These are phyloP conservation scores for Drosophila mimica DNA, from an alignment of 2,888 invertebrate genomes.

Conservation along the genomic window DNA sequence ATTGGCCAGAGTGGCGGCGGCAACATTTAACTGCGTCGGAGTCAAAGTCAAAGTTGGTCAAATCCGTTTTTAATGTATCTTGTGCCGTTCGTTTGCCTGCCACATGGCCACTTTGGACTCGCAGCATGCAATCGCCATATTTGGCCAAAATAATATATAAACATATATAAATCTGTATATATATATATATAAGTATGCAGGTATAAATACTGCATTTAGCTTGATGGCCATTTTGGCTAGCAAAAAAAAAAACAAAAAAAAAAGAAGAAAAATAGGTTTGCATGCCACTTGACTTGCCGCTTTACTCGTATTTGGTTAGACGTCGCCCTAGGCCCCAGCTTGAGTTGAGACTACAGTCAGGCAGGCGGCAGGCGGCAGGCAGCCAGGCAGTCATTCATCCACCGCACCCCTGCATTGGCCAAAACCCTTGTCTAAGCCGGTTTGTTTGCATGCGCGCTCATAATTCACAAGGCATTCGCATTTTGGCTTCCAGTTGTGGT, in stretches of 20 bases:
- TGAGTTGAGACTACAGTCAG: slow-evolving; percentile 19
- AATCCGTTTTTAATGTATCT: slow-evolving; percentile 53
- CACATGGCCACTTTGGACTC: slow-evolving; percentile 60
- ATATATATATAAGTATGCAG: background rate
- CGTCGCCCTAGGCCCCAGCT: slow-evolving; percentile 75
- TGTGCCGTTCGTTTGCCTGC: slow-evolving; percentile 62
- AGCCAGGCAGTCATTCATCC: background rate
- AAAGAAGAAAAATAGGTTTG: slow-evolving; percentile 57
- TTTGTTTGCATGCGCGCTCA: slow-evolving; percentile 75
- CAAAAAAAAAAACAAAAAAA: slow-evolving; percentile 1
- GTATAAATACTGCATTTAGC: slow-evolving; percentile 65
- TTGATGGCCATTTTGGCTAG: slow-evolving; percentile 65
- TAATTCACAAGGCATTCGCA: slow-evolving; percentile 76
- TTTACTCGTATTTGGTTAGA: slow-evolving; percentile 77
- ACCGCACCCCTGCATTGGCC: slow-evolving; percentile 17
- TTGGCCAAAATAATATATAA: slow-evolving; percentile 67
- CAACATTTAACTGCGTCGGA: slow-evolving; percentile 57
- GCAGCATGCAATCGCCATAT: slow-evolving; percentile 80
- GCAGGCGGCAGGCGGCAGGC: background rate
- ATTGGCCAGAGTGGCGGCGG: slow-evolving; percentile 64
- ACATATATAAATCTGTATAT: background rate
- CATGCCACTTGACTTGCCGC: slow-evolving; percentile 80
- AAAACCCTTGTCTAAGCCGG: slow-evolving; percentile 64
- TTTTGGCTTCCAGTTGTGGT: slow-evolving; percentile 50
- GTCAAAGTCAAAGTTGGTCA: slow-evolving; percentile 49